Evolutionary conservation across 2,888 invertebrate genomes (phyloP).

Genomic region (Catocala sponsa): DNA sequence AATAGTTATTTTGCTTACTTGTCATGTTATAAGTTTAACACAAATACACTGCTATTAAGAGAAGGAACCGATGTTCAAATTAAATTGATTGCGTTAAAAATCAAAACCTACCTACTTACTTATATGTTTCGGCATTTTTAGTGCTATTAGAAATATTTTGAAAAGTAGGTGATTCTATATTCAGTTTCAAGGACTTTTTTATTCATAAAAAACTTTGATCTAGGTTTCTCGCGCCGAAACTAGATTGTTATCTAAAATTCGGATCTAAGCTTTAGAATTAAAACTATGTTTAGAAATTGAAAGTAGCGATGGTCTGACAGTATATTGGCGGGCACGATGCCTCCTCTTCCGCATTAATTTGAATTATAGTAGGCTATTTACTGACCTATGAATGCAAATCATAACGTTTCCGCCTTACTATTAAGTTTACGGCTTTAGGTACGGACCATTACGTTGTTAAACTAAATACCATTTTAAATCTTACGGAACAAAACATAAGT

Average conservation of each 20-base stretch:
- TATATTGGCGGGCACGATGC: conserved; percentile 36
- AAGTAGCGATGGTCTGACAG: conserved; percentile 44
- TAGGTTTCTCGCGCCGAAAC: background rate
- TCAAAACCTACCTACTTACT: too few species aligned
- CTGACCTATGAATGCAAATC: conserved; percentile 66
- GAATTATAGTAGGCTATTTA: conserved; percentile 60
- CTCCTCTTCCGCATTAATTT: conserved; percentile 62
- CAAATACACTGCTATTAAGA: too few species aligned
- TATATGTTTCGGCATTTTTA: too few species aligned
- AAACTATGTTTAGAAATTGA: conserved; percentile 48
- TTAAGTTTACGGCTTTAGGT: conserved; percentile 57
- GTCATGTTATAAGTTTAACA: too few species aligned
- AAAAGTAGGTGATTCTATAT: too few species aligned
- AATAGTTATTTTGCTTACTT: too few species aligned
- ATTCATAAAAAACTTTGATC: background rate
- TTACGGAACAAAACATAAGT: background rate
- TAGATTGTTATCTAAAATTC: background rate
- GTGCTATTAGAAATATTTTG: too few species aligned
- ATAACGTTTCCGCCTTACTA: conserved; percentile 64
- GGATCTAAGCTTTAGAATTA: conserved; percentile 8
- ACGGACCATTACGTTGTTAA: conserved; percentile 24
- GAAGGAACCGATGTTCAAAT: too few species aligned
- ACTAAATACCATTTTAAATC: conserved; percentile 3
- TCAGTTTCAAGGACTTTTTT: too few species aligned
- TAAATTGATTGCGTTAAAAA: too few species aligned